phyloP scores from a whole-genome alignment of 2,113 vertebrate species.

The Plecotus auritus region DNA sequence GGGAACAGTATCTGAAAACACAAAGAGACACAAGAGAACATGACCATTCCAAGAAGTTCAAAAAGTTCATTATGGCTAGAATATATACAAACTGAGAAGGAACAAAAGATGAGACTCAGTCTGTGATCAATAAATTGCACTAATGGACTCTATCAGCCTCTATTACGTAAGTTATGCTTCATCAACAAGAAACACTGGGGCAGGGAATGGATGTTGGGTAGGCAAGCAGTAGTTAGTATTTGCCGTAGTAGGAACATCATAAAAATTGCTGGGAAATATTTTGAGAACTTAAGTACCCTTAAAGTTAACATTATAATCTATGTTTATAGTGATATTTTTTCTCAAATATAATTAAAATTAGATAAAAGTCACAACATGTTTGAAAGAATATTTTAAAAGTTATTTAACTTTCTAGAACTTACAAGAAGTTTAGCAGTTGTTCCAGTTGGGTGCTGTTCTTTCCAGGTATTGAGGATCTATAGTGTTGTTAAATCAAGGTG shows the following conservation, averaged over 20 bases:
- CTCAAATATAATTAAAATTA: conserved; percentile 26
- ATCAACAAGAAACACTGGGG: not conserved
- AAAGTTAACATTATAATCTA: not conserved
- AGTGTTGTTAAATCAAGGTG: conserved; percentile 25
- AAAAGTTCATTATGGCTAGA: not conserved
- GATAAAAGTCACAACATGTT: not conserved
- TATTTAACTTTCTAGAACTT: not conserved
- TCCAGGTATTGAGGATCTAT: not conserved
- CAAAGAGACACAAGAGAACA: not conserved
- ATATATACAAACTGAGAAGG: not conserved
- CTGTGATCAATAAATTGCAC: not conserved
- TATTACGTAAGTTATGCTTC: not conserved
- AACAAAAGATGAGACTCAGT: not conserved
- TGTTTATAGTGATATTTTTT: not conserved
- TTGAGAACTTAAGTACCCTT: not conserved
- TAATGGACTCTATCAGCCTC: not conserved
- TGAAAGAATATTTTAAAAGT: not conserved
- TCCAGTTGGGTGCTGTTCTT: not conserved
- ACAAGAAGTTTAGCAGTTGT: not conserved
- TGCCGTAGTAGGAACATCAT: not conserved
- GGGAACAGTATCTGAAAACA: not conserved
- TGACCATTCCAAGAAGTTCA: not conserved
- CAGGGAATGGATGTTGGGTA: not conserved
- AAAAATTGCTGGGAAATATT: not conserved
- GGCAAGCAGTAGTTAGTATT: not conserved